phyloP scores from a whole-genome alignment of 2,113 vertebrate genomes.

The Origma solitaria region DNA sequence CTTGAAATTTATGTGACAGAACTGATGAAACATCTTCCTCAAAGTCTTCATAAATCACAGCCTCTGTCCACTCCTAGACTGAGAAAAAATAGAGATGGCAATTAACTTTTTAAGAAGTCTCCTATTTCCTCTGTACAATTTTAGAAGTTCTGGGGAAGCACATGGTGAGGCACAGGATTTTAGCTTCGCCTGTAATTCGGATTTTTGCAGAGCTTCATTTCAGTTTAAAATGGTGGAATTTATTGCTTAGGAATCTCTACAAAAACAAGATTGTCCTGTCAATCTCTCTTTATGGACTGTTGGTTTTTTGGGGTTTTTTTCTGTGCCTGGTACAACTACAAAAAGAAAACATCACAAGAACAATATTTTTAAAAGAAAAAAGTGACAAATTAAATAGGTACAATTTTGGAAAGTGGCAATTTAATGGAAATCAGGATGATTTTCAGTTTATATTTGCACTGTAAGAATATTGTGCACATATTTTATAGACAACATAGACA shows the following conservation, averaged over 20 bases:
- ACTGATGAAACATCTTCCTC: not conserved
- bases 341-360: not conserved
- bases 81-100: not conserved
- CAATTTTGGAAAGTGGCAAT: not conserved
- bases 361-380: not conserved
- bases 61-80: not conserved
- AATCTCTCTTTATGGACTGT: not conserved
- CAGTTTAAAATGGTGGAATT: not conserved
- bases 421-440: not conserved
- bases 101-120: not conserved
- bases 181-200: not conserved
- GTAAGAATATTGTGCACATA: not conserved
- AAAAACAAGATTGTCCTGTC: not conserved
- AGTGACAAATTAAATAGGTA: rapidly evolving
- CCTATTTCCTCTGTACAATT: not conserved
- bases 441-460: not conserved
- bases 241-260: not conserved
- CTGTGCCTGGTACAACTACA: not conserved
- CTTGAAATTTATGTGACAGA: slow-evolving; percentile 26
- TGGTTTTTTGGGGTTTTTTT: not conserved
- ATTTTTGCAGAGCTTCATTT: not conserved
- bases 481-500: not conserved
- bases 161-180: not conserved
- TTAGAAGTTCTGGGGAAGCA: not conserved
- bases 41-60: not conserved